Evolutionary conservation across 1,140 invertebrate genomes (phyloP), one percentile per base, ranked within the genome.

Genomic region (Cecropterus lyciades): DNA sequence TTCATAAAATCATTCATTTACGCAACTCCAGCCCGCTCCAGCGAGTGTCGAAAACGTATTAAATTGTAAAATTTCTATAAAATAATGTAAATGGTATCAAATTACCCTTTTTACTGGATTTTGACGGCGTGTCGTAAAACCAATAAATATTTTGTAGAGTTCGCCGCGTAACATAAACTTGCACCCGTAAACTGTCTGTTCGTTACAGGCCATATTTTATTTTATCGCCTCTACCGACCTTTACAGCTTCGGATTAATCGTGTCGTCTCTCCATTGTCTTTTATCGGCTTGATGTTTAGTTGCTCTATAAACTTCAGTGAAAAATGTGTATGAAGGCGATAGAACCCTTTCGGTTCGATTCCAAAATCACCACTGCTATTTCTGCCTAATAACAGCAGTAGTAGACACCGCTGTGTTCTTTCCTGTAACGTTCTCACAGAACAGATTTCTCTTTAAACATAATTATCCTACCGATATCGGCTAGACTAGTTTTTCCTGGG

Each of bases 121-220:
- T 73, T 70, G 68, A 73, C 68, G 72, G 65, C 68, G 43, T 27
- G 55, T 70, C 72, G 72, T 73, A 63, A 73, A 62, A 67, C 49
- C 56, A 68, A 73, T 73, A 73, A 73, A 73, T 73, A 73, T 73
- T 70, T 62, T 59, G 70, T 63, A 9, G 65, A 70, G 65, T 67
- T 67, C 49, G 49, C 64, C 53, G 68, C 40, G 65, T 65, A 70
- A 59, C 71, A 65, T 70, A 65, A 73, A 68, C 64, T 65, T 65
- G 53, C 60, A 65, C 67, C 15, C 60, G 56, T 70, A 70, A 73
- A 70, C 60, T 63, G 51, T 59, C 59, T 62, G 62, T 46, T 65
- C 16, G 59, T 73, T 65, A 68, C 72, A 62, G 40, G 70, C 59
- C 64, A 67, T 73, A 70, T 73, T 63, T 51, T 52, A 40, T 63